Base-by-base conservation (phyloP, 2,888 invertebrate species). In the Drosophila anomelani region DNA sequence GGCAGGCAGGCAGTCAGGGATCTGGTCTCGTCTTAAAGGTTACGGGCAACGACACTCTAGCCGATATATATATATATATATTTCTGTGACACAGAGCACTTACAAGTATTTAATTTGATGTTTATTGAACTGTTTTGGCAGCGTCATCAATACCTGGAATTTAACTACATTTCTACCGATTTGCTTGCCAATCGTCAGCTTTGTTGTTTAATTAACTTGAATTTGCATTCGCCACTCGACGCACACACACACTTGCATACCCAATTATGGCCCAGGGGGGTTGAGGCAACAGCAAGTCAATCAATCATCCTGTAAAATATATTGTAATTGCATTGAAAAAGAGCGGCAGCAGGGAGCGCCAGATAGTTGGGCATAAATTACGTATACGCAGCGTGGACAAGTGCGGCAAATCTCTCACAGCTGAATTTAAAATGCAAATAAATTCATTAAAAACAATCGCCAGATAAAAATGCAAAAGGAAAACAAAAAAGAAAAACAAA, bases 381-480 rank as follows among this genome's bases (percentile, higher is more conserved):
- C 64, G 63, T 46, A 78, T 78, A 69, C 78, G 73, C 64, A 26
- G 49, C 34, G 54, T 78, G 58, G 66, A 62, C 78, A 77, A 77
- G 67, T 73, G 55, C 53, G 38, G 58, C 62, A 59, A 66, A 64
- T 64, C 70, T 62, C 70, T 55, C 61, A 47, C 62, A 41, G 75
- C 26, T 47, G 44, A 75, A 77, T 78, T 78, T 72, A 70, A 80
- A 80, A 77, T 71, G 79, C 79, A 72, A 79, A 77, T 77, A 77
- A 78, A 74, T 77, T 79, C 75, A 78, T 78, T 78, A 76, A 78
- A 77, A 72, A 61, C 57, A 71, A 66, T 58, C 58, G 58, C 60
- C 57, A 71, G 60, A 76, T 71, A 76, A 75, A 76, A 75, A 68
- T 56, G 69, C 44, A 63, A 55, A 54, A 17, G 43, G 12, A 23